Evolutionary conservation across 2,888 invertebrate genomes (phyloP).

Genomic region (Andrena praecox): DNA sequence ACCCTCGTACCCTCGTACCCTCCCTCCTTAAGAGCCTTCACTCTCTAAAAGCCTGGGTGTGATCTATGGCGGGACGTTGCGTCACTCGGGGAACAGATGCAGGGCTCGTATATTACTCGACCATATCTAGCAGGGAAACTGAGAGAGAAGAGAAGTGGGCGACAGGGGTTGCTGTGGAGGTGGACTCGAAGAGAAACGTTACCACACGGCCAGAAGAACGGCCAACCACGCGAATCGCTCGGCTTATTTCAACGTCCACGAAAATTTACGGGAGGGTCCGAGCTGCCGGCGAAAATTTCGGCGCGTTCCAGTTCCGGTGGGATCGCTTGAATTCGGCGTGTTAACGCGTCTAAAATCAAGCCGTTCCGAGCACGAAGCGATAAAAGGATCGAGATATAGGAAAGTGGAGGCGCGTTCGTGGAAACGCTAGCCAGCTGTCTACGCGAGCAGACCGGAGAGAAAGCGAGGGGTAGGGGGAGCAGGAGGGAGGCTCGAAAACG

Average conservation of each 20-base stretch:
- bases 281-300: slow-evolving; percentile 17
- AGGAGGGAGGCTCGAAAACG: slow-evolving; percentile 63
- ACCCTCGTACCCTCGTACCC: slow-evolving; percentile 65
- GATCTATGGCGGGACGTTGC: slow-evolving; percentile 89
- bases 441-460: slow-evolving; percentile 53
- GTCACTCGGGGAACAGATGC: slow-evolving; percentile 86
- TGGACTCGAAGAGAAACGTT: slow-evolving; percentile 62
- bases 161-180: slow-evolving; percentile 18
- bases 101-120: slow-evolving; percentile 84
- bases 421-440: slow-evolving; percentile 83
- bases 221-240: slow-evolving; percentile 83
- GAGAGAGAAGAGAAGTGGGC: slow-evolving; percentile 40
- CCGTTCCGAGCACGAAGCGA: slow-evolving; percentile 5
- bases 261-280: slow-evolving; percentile 53
- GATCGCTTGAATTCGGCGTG: neutral
- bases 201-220: slow-evolving; percentile 80
- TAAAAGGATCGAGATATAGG: neutral
- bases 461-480: slow-evolving; percentile 15
- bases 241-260: slow-evolving; percentile 63
- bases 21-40: slow-evolving; percentile 86
- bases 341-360: neutral
- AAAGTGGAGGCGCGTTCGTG: slow-evolving; percentile 55
- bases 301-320: slow-evolving; percentile 3
- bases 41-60: slow-evolving; percentile 87
- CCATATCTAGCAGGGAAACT: slow-evolving; percentile 80